Conservation (phyloP, 2,797 vertebrate species). For the Galagoides demidoff region DNA sequence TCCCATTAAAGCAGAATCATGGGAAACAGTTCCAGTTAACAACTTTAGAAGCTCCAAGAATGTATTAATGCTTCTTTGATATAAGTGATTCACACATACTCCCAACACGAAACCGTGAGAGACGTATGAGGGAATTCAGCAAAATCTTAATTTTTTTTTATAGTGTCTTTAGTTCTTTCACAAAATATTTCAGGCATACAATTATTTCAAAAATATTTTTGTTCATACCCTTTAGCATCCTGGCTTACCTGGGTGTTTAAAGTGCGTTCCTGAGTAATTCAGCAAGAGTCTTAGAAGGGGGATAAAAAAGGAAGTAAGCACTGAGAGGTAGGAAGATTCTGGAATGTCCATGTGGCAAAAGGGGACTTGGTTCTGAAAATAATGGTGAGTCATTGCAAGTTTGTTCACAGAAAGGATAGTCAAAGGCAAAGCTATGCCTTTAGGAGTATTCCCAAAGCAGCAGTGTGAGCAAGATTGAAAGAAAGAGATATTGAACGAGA, state of each 20-base stretch:
- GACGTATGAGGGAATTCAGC: neutral
- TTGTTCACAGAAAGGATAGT: neutral
- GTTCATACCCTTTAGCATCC: neutral
- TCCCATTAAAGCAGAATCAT: neutral
- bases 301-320: neutral
- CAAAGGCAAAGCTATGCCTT: neutral
- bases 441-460: neutral
- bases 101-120: neutral
- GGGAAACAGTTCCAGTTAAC: neutral
- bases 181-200: neutral
- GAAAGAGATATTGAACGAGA: slow-evolving; percentile 13
- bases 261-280: neutral
- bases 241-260: neutral
- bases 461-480: neutral
- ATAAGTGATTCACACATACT: neutral
- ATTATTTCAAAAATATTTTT: neutral
- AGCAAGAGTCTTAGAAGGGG: neutral
- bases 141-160: slow-evolving; percentile 1
- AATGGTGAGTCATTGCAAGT: neutral
- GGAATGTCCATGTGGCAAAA: neutral
- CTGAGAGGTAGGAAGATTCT: neutral
- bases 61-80: neutral
- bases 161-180: neutral
- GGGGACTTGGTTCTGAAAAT: neutral
- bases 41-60: neutral